These are phyloP conservation scores for Hoplias malabaricus DNA, from an alignment of 2,113 vertebrate species.

Conservation along the genomic window DNA sequence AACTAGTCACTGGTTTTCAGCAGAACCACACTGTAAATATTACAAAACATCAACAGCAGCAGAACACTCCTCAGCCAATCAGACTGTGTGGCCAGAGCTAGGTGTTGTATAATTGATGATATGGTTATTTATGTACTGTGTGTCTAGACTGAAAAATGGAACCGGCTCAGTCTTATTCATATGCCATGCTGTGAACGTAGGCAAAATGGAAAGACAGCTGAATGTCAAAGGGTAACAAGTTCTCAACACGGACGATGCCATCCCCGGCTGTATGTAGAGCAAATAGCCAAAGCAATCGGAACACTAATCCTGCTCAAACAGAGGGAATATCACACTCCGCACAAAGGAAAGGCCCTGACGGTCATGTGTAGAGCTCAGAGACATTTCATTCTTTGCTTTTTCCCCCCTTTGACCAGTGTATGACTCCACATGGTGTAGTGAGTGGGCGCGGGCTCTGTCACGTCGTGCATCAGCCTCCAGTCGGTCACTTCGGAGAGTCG, in stretches of 20 bases:
- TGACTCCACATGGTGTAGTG: not conserved
- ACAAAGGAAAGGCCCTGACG: not conserved
- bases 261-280: conserved; percentile 49
- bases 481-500: not conserved
- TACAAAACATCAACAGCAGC: too few relatives aligned
- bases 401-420: not conserved
- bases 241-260: conserved; percentile 21
- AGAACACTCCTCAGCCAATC: too few relatives aligned
- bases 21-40: too few relatives aligned
- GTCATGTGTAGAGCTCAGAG: not conserved
- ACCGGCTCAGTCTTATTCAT: conserved; percentile 28
- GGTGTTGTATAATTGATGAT: conserved; percentile 56
- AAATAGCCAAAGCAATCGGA: conserved; percentile 56
- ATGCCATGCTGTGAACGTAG: conserved; percentile 6
- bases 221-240: conserved; percentile 55
- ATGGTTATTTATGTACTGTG: conserved; percentile 56
- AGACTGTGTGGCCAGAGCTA: too few relatives aligned
- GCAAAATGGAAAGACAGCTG: conserved; percentile 30
- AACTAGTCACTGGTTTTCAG: too few relatives aligned
- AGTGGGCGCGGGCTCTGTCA: conserved; percentile 1
- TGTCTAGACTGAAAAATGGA: conserved; percentile 43
- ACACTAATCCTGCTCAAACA: conserved; percentile 50
- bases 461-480: not conserved
- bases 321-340: conserved; percentile 26
- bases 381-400: not conserved